phyloP scores from a whole-genome alignment of 2,888 invertebrate genomes.

The Furcula furcula region DNA sequence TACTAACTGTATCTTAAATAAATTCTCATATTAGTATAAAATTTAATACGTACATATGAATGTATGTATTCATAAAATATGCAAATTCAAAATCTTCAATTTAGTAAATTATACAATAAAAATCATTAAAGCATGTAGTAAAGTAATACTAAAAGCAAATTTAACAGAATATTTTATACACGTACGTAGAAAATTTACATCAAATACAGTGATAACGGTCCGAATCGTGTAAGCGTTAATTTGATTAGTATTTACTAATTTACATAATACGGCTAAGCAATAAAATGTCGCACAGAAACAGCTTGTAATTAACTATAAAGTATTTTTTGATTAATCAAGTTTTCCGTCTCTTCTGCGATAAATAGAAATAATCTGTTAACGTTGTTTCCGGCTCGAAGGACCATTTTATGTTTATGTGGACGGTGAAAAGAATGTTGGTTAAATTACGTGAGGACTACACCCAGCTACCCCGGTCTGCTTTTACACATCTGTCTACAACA shows the following conservation, averaged over 20 bases:
- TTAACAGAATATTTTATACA: too few species aligned
- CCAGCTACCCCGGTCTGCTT: too few species aligned
- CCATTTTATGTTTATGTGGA: too few species aligned
- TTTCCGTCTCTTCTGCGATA: conserved; percentile 18
- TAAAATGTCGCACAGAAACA: conserved; percentile 29
- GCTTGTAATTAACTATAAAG: conserved; percentile 28
- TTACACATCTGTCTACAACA: too few species aligned
- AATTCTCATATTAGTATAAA: too few species aligned
- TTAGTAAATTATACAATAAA: conserved; percentile 15
- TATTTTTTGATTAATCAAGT: conserved; percentile 24
- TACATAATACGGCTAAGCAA: conserved; percentile 29
- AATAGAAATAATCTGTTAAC: too few species aligned
- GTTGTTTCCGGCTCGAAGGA: too few species aligned
- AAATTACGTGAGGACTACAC: too few species aligned
- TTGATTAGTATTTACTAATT: conserved; percentile 27
- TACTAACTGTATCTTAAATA: too few species aligned
- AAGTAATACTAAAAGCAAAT: conserved; percentile 9
- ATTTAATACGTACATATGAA: conserved; percentile 13
- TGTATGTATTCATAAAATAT: conserved; percentile 13
- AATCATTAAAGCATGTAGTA: conserved; percentile 5
- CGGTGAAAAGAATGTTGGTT: too few species aligned
- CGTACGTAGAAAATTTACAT: too few species aligned
- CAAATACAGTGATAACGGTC: conserved; percentile 20
- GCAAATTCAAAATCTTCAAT: conserved; percentile 15
- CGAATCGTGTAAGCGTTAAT: conserved; percentile 9